phyloP scores from a whole-genome alignment of 2,113 vertebrate genomes.

The Microcebus ravelobensis region DNA sequence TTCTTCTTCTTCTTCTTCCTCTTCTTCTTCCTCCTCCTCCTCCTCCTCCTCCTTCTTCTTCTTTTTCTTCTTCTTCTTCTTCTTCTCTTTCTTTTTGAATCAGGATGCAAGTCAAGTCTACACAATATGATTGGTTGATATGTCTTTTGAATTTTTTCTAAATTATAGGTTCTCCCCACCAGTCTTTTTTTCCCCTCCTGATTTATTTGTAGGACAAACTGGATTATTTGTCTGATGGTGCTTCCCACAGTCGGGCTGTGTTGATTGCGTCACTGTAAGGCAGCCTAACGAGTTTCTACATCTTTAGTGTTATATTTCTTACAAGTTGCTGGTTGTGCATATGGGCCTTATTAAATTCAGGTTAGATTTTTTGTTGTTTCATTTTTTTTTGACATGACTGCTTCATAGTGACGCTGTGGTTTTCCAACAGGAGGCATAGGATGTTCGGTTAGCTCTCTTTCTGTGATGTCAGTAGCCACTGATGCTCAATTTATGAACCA shows the following conservation, averaged over 20 bases:
- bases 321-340: not conserved
- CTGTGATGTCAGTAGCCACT: not conserved
- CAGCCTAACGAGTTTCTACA: not conserved
- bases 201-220: not conserved
- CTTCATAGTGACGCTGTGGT: not conserved
- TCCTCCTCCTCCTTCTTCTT: too few relatives aligned
- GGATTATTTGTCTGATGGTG: not conserved
- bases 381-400: not conserved
- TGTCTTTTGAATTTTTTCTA: not conserved
- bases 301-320: not conserved
- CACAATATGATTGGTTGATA: not conserved
- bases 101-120: not conserved
- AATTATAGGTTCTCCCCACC: not conserved
- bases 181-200: not conserved
- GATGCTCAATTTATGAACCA: not conserved
- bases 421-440: not conserved
- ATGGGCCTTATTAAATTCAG: not conserved
- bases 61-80: rapidly evolving
- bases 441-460: not conserved
- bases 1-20: too few relatives aligned
- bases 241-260: not conserved
- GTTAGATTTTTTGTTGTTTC: not conserved
- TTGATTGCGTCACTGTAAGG: not conserved
- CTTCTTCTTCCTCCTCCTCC: not conserved
- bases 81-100: not conserved